Base-by-base conservation (phyloP, 53 echinoderm and acorn worm species). In the Temnopleurus reevesii region DNA sequence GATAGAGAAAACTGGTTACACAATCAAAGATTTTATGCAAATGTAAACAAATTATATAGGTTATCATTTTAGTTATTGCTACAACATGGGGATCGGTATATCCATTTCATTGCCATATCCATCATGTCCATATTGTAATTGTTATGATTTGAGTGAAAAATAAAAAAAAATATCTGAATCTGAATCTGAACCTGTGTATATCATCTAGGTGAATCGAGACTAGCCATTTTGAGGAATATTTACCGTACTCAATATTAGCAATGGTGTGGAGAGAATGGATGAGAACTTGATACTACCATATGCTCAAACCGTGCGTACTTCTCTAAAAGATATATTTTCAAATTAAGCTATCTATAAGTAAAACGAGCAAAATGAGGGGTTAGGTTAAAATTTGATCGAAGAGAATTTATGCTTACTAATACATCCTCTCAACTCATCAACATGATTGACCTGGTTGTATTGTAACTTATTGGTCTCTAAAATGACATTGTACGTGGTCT, bases 361-460 rank as follows among this genome's bases (percentile, higher is more conserved):
- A 79, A 46, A 79, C 47, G 47, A 46, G 49, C 28, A 27, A 17
- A 25, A 15, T 25, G 27, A 17, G 49, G 49, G 79, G 46, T 79
- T 47, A 49, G 79, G 30, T 9, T 79, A 47, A 47, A 79, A 79
- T 41, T 1, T 79, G 79, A 79, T 46, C 47, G 41, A 47, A 6
- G 28, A 46, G 49, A 79, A 79, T 46, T 79, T 79, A 49, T 79
- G 79, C 79, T 79, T 79, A 79, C 79, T 79, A 79, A 76, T 76
- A 44, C 45, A 43, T 43, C 31, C 8, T 35, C 34, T 76, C 13
- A 44, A 46, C 79, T 49, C 28, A n/a, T n/a, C 49, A 18, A 8
- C 79, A 47, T 23, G 38, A 71, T 38, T 43, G 30, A 33, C 27
- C n/a, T n/a, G n/a, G n/a, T n/a, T n/a, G n/a, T n/a, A n/a, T n/a